Conservation (phyloP, 2,797 vertebrate genomes). For the Lutjanus argentimaculatus region DNA sequence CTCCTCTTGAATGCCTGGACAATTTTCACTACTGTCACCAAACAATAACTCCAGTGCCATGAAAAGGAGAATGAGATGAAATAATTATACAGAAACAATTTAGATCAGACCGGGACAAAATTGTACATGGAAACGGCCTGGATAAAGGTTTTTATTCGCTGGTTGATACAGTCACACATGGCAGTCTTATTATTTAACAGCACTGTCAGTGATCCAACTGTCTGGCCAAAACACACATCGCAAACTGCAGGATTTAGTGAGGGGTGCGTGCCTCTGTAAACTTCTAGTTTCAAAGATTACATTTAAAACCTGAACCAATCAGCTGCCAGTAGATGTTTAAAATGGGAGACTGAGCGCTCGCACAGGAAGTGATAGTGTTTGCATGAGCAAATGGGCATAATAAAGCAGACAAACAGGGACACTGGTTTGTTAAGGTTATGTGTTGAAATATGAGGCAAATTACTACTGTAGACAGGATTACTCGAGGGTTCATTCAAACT, state of each 20-base stretch:
- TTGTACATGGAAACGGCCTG: not conserved
- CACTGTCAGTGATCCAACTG: not conserved
- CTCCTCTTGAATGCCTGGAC: slow-evolving; percentile 16
- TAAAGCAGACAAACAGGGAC: not conserved
- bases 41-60: slow-evolving; percentile 29
- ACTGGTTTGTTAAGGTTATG: not conserved
- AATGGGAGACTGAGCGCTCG: not conserved
- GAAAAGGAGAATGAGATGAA: slow-evolving; percentile 29
- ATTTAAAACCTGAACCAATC: not conserved
- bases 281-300: not conserved
- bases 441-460: not conserved
- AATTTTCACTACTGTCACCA: slow-evolving; percentile 12
- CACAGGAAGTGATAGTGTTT: not conserved
- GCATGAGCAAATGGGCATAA: not conserved
- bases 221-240: not conserved
- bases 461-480: not conserved
- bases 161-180: not conserved
- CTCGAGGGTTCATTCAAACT: not conserved
- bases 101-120: slow-evolving; percentile 1
- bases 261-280: not conserved
- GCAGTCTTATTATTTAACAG: not conserved
- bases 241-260: not conserved
- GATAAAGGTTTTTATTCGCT: not conserved
- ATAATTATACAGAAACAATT: slow-evolving; percentile 21
- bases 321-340: not conserved